Conservation (phyloP, 53 echinoderm and acorn worm species). For the Astropecten irregularis region DNA sequence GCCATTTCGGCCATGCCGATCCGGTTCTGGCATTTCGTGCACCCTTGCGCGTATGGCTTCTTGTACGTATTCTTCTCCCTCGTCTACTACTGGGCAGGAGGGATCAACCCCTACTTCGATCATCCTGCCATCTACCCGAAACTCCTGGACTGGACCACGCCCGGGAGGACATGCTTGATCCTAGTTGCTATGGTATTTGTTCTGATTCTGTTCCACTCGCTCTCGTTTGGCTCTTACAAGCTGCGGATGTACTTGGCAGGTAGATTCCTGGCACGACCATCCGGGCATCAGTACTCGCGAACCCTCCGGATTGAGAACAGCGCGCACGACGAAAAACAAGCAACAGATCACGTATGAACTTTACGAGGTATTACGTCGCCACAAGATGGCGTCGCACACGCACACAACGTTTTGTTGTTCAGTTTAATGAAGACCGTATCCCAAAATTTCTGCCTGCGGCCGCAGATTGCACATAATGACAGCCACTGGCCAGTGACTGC, state of each 20-base stretch:
- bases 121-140: conserved; percentile 31
- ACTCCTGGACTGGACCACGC: conserved; percentile 36
- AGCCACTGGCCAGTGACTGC: too few relatives aligned
- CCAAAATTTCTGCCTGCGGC: too few relatives aligned
- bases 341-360: not conserved
- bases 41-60: conserved; percentile 18
- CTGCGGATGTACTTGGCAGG: conserved; percentile 18
- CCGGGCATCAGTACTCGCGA: not conserved
- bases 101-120: conserved; percentile 19
- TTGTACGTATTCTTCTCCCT: conserved; percentile 30
- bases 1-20: conserved; percentile 13
- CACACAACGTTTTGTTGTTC: too few relatives aligned
- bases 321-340: not conserved
- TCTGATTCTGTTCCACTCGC: conserved; percentile 10
- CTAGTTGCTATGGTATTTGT: not conserved
- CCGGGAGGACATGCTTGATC: not conserved
- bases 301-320: not conserved
- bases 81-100: conserved; percentile 44
- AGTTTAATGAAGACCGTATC: too few relatives aligned
- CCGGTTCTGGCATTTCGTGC: conserved; percentile 28
- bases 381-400: too few relatives aligned
- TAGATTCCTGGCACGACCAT: not conserved
- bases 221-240: conserved; percentile 1
- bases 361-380: too few relatives aligned
- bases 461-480: too few relatives aligned